These are phyloP conservation scores for Trichosurus vulpecula DNA, from an alignment of 2,797 vertebrate species.

Conservation along the genomic window DNA sequence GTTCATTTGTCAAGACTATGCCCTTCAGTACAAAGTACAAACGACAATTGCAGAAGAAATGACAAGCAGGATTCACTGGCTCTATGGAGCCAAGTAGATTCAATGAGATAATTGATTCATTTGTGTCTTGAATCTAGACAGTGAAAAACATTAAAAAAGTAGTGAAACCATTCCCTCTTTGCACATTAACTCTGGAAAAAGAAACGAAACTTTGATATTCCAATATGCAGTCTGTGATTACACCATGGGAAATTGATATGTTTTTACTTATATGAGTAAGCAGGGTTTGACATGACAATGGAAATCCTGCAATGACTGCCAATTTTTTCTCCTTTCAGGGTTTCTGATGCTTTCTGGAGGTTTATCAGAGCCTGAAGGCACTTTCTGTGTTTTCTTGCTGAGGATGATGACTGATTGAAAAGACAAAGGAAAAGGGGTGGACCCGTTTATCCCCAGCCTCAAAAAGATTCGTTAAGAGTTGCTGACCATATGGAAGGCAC, in stretches of 20 bases:
- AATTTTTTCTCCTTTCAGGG: not conserved
- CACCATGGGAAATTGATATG: not conserved
- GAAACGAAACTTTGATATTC: not conserved
- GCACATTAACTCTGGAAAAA: conserved; percentile 33
- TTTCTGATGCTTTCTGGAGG: not conserved
- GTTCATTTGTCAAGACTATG: conserved; percentile 57
- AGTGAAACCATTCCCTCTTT: conserved; percentile 23
- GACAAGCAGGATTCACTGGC: conserved; percentile 38
- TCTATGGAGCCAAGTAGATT: not conserved
- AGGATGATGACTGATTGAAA: not conserved
- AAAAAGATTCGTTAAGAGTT: not conserved
- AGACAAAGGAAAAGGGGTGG: not conserved
- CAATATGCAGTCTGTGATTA: not conserved
- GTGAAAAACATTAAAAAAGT: conserved; percentile 30
- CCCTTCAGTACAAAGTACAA: conserved; percentile 29
- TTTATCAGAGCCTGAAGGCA: not conserved
- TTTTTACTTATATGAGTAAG: not conserved
- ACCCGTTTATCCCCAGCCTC: not conserved
- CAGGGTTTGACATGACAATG: not conserved
- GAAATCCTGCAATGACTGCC: not conserved
- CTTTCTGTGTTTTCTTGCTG: not conserved
- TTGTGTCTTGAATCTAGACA: conserved; percentile 36
- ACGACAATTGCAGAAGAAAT: conserved; percentile 41
- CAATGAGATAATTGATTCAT: conserved; percentile 33
- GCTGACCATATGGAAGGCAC: not conserved